Evolutionary conservation across 35 echinoderm and acorn worm species (phyloP).

Genomic region (Lytechinus pictus): DNA sequence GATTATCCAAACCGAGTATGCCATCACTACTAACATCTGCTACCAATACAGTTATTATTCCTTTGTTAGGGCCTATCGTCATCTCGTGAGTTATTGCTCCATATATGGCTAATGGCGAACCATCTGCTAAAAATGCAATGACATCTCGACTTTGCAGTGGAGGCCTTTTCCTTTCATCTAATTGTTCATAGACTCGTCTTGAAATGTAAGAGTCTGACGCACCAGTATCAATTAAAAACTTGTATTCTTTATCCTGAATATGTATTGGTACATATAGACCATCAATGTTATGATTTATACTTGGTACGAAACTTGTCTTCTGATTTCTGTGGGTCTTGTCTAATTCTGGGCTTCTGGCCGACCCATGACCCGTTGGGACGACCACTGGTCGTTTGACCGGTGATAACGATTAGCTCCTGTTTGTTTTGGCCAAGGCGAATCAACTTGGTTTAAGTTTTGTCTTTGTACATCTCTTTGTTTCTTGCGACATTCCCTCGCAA

Average conservation of each 20-base stretch:
- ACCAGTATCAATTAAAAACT: slow-evolving; percentile 37
- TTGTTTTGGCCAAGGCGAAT: not conserved
- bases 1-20: not conserved
- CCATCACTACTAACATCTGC: no score
- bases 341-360: slow-evolving; percentile 23
- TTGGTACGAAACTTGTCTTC: not conserved
- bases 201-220: slow-evolving; percentile 35
- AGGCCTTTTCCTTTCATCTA: not conserved
- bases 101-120: not conserved
- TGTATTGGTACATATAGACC: not conserved
- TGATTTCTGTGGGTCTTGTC: not conserved
- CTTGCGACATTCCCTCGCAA: not conserved
- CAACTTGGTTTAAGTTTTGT: not conserved
- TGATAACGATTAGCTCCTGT: not conserved
- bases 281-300: slow-evolving; percentile 14
- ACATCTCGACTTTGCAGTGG: not conserved
- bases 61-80: no score
- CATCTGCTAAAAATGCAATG: not conserved
- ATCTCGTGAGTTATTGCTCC: no score
- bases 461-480: not conserved
- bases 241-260: slow-evolving; percentile 33
- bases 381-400: slow-evolving; percentile 24
- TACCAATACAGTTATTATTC: no score
- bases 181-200: not conserved
- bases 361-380: slow-evolving; percentile 12